Conservation (phyloP, 2,113 vertebrate species). For the Bos taurus region DNA sequence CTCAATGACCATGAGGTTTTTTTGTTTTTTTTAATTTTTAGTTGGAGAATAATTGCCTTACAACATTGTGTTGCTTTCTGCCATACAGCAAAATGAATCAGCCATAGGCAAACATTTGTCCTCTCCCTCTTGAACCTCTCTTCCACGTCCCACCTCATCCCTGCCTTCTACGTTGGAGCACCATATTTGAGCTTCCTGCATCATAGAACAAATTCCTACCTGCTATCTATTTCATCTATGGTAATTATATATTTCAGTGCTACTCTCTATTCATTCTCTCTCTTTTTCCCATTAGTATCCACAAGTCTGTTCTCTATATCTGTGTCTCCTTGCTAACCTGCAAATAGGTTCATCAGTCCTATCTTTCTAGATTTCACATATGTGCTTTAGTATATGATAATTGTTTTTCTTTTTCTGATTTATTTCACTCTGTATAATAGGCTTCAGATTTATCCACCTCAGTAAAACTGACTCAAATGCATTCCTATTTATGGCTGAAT, state of each 20-base stretch:
- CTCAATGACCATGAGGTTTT: background rate
- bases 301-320: background rate
- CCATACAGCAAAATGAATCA: background rate
- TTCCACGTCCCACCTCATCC: background rate
- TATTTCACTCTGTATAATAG: background rate
- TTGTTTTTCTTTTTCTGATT: background rate
- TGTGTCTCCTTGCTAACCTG: background rate
- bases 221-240: background rate
- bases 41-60: background rate
- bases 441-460: background rate
- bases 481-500: background rate
- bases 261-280: background rate
- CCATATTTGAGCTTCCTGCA: background rate
- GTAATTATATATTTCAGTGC: background rate
- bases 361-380: background rate
- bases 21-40: background rate
- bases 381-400: background rate
- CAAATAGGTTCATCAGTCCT: background rate
- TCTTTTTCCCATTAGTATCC: background rate
- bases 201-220: background rate
- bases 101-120: background rate
- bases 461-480: background rate
- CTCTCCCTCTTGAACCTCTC: background rate
- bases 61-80: background rate
- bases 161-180: background rate